Evolutionary conservation across 2,888 invertebrate genomes (phyloP).

Genomic region (Dolichomitus sp.): DNA sequence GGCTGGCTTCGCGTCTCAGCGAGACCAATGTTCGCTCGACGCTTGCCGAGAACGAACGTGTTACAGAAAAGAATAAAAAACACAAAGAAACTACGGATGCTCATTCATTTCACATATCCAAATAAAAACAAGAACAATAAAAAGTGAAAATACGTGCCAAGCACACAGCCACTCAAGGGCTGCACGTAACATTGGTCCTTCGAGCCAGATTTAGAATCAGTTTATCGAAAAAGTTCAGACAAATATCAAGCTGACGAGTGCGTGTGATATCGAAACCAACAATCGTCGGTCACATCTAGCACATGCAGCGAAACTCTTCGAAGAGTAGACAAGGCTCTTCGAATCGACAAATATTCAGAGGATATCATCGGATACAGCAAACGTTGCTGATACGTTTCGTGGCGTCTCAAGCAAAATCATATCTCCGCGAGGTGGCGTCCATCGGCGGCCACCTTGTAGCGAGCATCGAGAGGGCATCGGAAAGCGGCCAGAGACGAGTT

Average conservation of each 20-base stretch:
- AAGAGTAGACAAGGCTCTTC: background rate
- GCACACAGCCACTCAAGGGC: conserved; percentile 14
- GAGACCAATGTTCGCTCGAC: background rate
- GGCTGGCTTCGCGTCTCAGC: background rate
- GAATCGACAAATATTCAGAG: too few species aligned
- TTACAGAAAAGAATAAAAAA: background rate
- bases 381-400: background rate
- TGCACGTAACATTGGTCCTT: conserved; percentile 31
- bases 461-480: background rate
- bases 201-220: conserved; percentile 22
- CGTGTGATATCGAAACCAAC: background rate
- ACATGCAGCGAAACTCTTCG: background rate
- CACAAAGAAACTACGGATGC: background rate
- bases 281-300: background rate
- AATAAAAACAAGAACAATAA: background rate
- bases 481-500: background rate
- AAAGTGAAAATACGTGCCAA: conserved; percentile 6
- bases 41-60: background rate
- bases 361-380: background rate
- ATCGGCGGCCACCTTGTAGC: background rate
- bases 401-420: conserved; percentile 7
- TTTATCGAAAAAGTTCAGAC: background rate
- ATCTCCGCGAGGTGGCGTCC: background rate
- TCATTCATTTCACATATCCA: background rate
- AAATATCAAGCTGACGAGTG: background rate